Percentiles rank a stretch among this genome's conserved stretches.
These are phyloP conservation scores for Deroplatys truncata DNA, from an alignment of 2,888 invertebrate species.

Conservation along the genomic window DNA sequence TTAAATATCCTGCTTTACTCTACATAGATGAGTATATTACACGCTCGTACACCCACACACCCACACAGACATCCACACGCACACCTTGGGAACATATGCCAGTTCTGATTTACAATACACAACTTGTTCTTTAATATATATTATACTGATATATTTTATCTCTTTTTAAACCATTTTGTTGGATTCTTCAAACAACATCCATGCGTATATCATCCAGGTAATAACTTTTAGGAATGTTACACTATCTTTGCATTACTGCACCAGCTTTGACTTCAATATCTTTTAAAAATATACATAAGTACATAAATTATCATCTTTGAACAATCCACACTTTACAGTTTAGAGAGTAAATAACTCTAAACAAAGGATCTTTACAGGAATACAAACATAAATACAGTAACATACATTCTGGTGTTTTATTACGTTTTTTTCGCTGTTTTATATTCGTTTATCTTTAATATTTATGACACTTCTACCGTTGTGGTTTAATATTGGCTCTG, in stretches of 20 bases:
- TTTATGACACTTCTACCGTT: neutral
- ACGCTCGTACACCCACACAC: neutral
- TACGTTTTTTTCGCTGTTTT: neutral
- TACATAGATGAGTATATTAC: conserved; percentile 6
- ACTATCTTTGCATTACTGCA: neutral
- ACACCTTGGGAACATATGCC: conserved; percentile 12
- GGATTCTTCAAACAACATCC: neutral
- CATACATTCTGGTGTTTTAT: neutral
- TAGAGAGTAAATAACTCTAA: neutral
- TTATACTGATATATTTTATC: neutral
- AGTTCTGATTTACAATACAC: neutral
- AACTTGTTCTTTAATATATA: neutral
- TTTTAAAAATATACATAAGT: neutral
- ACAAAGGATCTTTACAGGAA: neutral
- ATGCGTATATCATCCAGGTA: neutral
- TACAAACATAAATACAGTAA: neutral
- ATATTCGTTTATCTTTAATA: neutral
- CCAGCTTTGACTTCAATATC: neutral
- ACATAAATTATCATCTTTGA: neutral
- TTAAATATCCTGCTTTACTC: conserved; percentile 11
- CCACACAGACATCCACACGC: neutral
- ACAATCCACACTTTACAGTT: neutral
- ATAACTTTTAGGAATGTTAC: neutral
- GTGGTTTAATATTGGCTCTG: neutral
- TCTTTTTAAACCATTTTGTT: neutral